Conservation (phyloP, 2,888 invertebrate genomes). For the Thereva unica region DNA sequence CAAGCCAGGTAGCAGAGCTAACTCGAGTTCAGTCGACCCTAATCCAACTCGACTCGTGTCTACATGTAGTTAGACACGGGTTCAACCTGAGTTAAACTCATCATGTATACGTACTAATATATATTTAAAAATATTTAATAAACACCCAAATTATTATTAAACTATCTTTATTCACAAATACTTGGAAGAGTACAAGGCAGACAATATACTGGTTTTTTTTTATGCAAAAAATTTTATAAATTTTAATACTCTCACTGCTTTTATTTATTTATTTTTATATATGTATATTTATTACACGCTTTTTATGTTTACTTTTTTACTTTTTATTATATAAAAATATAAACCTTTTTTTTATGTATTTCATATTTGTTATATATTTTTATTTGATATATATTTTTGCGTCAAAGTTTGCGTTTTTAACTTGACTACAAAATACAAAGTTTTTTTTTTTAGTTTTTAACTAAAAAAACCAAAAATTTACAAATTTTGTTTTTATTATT, state of each 20-base stretch:
- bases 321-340: conserved; percentile 18
- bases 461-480: no score
- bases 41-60: no score
- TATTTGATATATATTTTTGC: conserved; percentile 11
- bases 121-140: not conserved
- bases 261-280: no score
- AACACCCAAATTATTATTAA: conserved; percentile 11
- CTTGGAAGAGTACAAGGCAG: conserved; percentile 31
- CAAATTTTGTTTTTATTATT: no score
- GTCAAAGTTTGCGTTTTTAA: conserved; percentile 8
- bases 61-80: no score
- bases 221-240: not conserved
- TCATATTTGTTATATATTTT: no score
- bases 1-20: no score
- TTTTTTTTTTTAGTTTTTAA: no score
- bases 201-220: conserved; percentile 22
- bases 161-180: conserved; percentile 20
- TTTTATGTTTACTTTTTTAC: conserved; percentile 2
- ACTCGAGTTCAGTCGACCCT: no score
- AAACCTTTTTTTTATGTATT: not conserved
- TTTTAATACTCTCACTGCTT: not conserved
- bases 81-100: no score
- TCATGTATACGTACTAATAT: no score
- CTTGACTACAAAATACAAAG: not conserved
- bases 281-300: conserved; percentile 4